These are phyloP conservation scores for Nomada goodeniana DNA, from an alignment of 2,888 invertebrate genomes.

Conservation along the genomic window DNA sequence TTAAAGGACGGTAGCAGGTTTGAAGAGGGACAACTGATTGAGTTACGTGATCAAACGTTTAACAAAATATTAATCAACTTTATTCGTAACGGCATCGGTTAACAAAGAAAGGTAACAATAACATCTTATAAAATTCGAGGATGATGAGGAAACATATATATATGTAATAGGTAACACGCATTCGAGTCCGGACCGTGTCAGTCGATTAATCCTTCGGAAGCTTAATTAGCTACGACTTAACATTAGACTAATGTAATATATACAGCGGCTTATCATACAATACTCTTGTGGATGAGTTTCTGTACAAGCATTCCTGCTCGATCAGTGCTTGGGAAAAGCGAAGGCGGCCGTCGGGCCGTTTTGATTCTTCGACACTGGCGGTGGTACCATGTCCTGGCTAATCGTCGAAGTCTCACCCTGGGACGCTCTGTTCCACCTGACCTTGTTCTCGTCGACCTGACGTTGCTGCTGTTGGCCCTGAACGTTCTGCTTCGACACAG, in stretches of 20 bases:
- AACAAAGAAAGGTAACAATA: slow-evolving; percentile 81
- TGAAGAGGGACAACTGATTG: background rate
- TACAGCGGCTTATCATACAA: slow-evolving; percentile 81
- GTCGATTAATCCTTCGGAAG: slow-evolving; percentile 69
- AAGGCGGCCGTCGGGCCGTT: slow-evolving; percentile 65
- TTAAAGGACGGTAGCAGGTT: background rate
- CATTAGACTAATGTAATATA: slow-evolving; percentile 76
- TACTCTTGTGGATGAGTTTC: slow-evolving; percentile 65
- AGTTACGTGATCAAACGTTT: slow-evolving; percentile 40
- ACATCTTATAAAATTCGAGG: slow-evolving; percentile 73
- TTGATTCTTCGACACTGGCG: slow-evolving; percentile 71
- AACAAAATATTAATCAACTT: slow-evolving; percentile 81
- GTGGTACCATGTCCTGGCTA: slow-evolving; percentile 80
- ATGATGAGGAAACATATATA: slow-evolving; percentile 39
- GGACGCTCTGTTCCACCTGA: slow-evolving; percentile 78
- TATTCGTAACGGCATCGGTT: slow-evolving; percentile 81
- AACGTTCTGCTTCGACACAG: slow-evolving; percentile 18
- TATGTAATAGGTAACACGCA: slow-evolving; percentile 28
- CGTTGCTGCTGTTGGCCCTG: slow-evolving; percentile 48
- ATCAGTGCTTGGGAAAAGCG: slow-evolving; percentile 74
- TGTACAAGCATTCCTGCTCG: slow-evolving; percentile 69
- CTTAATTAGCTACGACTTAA: slow-evolving; percentile 68
- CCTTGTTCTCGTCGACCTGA: slow-evolving; percentile 65
- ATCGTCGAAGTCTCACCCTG: slow-evolving; percentile 67
- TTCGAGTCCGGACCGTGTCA: slow-evolving; percentile 70